Evolutionary conservation across 2,113 vertebrate genomes (phyloP).

Genomic region (Coryphaenoides rupestris): DNA sequence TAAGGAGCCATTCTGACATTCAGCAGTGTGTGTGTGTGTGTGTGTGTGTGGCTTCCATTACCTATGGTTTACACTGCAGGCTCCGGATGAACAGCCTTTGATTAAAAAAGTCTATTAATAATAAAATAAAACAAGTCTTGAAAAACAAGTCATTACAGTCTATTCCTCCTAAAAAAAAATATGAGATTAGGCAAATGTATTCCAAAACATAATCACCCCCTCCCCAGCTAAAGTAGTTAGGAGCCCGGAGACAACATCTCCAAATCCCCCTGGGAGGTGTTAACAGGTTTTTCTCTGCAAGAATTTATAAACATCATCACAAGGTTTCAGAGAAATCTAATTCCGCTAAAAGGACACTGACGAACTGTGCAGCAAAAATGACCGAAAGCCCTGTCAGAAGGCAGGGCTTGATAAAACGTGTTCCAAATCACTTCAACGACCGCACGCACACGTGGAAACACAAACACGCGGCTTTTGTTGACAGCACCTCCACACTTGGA

Average conservation of each 20-base stretch:
- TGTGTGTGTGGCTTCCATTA: too few species aligned
- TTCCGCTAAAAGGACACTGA: not conserved
- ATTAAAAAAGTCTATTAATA: constrained; percentile 21
- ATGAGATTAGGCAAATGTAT: constrained; percentile 1
- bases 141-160: constrained; percentile 18
- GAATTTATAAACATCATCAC: not conserved
- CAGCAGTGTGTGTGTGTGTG: too few species aligned
- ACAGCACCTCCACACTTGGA: too few species aligned
- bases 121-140: not conserved
- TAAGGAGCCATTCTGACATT: too few species aligned
- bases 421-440: not conserved
- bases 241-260: not conserved
- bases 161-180: constrained; percentile 1
- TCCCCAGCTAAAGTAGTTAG: not conserved
- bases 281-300: not conserved
- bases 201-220: not conserved
- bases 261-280: not conserved
- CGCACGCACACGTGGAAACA: not conserved
- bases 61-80: not conserved
- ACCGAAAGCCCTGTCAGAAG: not conserved
- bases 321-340: not conserved
- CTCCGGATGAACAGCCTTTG: constrained; percentile 20
- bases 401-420: not conserved
- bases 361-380: not conserved
- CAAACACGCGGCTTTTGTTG: too few species aligned